phyloP scores from a whole-genome alignment of 2,113 vertebrate species.

The Cyrtonyx montezumae region DNA sequence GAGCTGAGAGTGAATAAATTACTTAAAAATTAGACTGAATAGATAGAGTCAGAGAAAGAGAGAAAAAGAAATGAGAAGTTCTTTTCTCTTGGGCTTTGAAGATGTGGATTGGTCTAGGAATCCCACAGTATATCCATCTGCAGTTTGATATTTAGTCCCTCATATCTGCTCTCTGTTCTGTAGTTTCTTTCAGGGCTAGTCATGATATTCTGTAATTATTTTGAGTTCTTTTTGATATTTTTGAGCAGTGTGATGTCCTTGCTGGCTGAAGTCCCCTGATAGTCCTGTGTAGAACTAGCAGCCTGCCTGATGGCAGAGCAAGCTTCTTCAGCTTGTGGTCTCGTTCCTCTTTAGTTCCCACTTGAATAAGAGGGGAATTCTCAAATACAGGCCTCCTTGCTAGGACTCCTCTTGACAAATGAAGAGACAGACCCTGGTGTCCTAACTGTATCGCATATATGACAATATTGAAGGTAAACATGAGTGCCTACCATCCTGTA shows the following conservation, averaged over 20 bases:
- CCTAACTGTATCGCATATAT: not conserved
- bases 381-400: not conserved
- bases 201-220: not conserved
- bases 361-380: not conserved
- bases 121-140: not conserved
- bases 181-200: not conserved
- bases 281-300: not conserved
- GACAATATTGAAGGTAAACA: not conserved
- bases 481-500: not conserved
- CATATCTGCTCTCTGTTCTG: not conserved
- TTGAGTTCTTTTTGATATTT: not conserved
- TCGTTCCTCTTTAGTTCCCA: not conserved
- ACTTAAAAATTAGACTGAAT: slow-evolving; percentile 35
- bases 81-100: not conserved
- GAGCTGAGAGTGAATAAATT: slow-evolving; percentile 13
- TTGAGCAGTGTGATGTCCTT: not conserved
- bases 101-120: not conserved
- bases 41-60: not conserved
- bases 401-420: not conserved
- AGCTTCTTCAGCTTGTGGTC: not conserved
- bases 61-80: not conserved
- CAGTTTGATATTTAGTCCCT: not conserved
- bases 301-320: not conserved
- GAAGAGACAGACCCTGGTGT: not conserved
- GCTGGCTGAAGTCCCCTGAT: not conserved